Percentiles rank a stretch among this genome's conserved stretches.
Conservation (phyloP, 2,888 invertebrate species). For the Apamea sordens region DNA sequence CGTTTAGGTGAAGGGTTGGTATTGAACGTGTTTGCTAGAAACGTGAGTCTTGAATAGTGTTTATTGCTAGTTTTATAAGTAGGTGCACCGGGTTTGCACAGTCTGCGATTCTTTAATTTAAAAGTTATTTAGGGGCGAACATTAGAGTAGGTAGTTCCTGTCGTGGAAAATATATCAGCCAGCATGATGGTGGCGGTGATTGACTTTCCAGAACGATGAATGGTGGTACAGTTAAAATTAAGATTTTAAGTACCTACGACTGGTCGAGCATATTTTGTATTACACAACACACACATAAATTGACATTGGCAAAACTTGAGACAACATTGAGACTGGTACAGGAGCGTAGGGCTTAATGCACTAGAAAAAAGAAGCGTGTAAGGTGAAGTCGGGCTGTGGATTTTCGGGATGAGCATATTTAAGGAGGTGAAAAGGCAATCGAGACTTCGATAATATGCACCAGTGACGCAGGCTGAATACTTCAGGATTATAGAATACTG, state of each 20-base stretch:
- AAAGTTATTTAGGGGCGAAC: background rate
- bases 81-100: background rate
- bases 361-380: too few relatives aligned
- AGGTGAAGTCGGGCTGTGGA: too few relatives aligned
- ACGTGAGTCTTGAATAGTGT: background rate
- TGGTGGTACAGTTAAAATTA: background rate
- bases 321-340: too few relatives aligned
- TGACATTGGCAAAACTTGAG: too few relatives aligned
- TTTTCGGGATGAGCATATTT: background rate
- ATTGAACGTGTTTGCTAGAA: background rate
- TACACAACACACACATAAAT: background rate
- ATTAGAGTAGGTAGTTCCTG: background rate
- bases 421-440: background rate
- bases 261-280: background rate
- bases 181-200: background rate
- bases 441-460: background rate
- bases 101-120: background rate
- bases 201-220: background rate
- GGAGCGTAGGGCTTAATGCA: too few relatives aligned
- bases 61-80: background rate
- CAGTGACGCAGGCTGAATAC: background rate
- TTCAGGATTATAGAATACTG: background rate
- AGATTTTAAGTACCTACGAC: background rate
- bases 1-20: constrained; percentile 8
- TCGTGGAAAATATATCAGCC: background rate